These are phyloP conservation scores for Patiria miniata DNA, from an alignment of 35 echinoderm and acorn worm genomes.

Conservation along the genomic window DNA sequence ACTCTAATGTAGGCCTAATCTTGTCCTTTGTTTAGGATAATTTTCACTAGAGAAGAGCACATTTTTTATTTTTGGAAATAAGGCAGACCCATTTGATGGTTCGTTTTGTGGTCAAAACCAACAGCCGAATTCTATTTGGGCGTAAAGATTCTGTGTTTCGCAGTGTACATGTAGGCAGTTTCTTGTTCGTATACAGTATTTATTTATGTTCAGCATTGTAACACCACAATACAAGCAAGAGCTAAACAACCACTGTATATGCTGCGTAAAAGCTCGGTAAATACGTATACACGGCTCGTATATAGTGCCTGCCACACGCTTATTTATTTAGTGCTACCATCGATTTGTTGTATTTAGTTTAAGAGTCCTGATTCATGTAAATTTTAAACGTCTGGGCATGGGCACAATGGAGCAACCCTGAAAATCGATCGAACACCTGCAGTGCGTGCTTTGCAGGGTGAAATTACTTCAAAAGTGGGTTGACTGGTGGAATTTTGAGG, in stretches of 20 bases:
- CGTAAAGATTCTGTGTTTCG: too few species aligned
- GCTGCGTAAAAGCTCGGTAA: neutral
- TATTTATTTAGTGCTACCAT: slow-evolving; percentile 7
- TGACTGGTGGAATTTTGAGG: neutral
- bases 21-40: too few species aligned
- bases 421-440: neutral
- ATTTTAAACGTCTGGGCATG: neutral
- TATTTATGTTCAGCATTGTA: neutral
- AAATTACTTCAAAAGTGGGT: too few species aligned
- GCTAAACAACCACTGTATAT: neutral
- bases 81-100: too few species aligned
- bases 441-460: neutral
- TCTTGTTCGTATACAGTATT: too few species aligned
- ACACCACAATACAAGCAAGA: neutral
- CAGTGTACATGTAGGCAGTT: too few species aligned
- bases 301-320: neutral
- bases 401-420: neutral
- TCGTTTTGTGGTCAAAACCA: too few species aligned
- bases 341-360: neutral
- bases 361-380: neutral
- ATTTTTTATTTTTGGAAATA: too few species aligned
- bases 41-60: too few species aligned
- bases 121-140: too few species aligned
- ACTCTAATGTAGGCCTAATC: too few species aligned
- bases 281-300: neutral